These are phyloP conservation scores for Encarsia formosa DNA, from an alignment of 2,888 invertebrate genomes.

Conservation along the genomic window DNA sequence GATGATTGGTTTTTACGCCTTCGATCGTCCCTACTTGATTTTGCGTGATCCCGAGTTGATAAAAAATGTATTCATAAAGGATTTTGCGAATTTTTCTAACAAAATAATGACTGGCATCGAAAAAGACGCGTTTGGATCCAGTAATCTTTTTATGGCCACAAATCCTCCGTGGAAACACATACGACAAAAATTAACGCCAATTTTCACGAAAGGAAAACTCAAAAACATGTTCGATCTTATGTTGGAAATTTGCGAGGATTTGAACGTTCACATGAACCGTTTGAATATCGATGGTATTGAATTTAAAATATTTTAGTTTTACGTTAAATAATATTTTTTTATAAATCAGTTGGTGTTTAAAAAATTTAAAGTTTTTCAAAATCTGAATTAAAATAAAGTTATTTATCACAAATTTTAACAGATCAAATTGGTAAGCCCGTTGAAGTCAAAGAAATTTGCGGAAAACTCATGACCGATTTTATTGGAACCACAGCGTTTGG, in stretches of 20 bases:
- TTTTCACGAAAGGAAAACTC: constrained; percentile 47
- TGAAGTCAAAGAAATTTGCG: constrained; percentile 35
- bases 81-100: constrained; percentile 51
- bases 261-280: background rate
- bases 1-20: constrained; percentile 46
- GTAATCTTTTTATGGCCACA: constrained; percentile 51
- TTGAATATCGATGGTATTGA: constrained; percentile 3
- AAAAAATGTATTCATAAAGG: constrained; percentile 51
- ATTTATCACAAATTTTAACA: too few relatives aligned
- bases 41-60: constrained; percentile 51
- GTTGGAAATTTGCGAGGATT: constrained; percentile 28
- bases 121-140: constrained; percentile 45
- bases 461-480: constrained; percentile 48
- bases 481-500: constrained; percentile 54
- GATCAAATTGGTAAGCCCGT: constrained; percentile 7
- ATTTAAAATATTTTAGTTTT: too few relatives aligned
- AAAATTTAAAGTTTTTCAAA: too few relatives aligned
- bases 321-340: too few relatives aligned
- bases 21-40: constrained; percentile 51
- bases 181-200: constrained; percentile 50
- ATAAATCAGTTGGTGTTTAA: too few relatives aligned
- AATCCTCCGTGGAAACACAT: constrained; percentile 51
- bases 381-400: too few relatives aligned
- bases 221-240: constrained; percentile 41
- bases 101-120: constrained; percentile 42